Base-by-base conservation (phyloP, 2,888 invertebrate species). In the Eupelmus urozonus region DNA sequence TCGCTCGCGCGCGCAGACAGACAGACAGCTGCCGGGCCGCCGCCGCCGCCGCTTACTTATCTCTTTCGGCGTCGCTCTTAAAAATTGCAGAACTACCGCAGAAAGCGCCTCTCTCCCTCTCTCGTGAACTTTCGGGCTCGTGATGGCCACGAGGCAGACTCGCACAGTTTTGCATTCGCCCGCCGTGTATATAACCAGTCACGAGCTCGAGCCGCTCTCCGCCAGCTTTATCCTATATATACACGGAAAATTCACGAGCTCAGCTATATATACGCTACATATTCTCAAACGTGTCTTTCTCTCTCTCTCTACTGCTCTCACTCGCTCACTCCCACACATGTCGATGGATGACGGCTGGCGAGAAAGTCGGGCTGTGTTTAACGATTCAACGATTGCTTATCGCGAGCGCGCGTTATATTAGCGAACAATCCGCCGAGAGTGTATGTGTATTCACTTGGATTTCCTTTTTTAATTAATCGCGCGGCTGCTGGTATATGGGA, bases 111-210 rank as follows among this genome's bases (percentile, higher is more conserved):
- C 5, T 9, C 34, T 34, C 34, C 34, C 9, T 9, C 34, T 45
- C 49, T 63, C 4, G 23, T 25, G 63, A 78, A 69, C 55, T 66
- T 69, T 69, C 34, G 66, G 40, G 25, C 76, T 71, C 81, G 80
- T 82, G 82, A 81, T 82, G 71, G 82, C 82, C 82, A 82, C 60
- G 79, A 81, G 82, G 81, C 79, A 79, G 76, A 78, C 67, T 65
- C 62, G 20, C 53, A 20, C 53, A 16, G 16, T 45, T 45, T 45
- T 45, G 45, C 45, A 45, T 45, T 16, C 2, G 13, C 13, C 45
- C 9, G 13, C 13, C 45, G n/a, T n/a, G n/a, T n/a, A n/a, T n/a
- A n/a, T n/a, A 45, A 45, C 45, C 2, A 67, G 25, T 55, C 40
- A 16, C 23, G 57, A 70, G 27, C 4, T 7, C 27, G 27, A 4